These are phyloP conservation scores for Drosophila kokeensis DNA, from an alignment of 2,888 invertebrate species.

Conservation along the genomic window DNA sequence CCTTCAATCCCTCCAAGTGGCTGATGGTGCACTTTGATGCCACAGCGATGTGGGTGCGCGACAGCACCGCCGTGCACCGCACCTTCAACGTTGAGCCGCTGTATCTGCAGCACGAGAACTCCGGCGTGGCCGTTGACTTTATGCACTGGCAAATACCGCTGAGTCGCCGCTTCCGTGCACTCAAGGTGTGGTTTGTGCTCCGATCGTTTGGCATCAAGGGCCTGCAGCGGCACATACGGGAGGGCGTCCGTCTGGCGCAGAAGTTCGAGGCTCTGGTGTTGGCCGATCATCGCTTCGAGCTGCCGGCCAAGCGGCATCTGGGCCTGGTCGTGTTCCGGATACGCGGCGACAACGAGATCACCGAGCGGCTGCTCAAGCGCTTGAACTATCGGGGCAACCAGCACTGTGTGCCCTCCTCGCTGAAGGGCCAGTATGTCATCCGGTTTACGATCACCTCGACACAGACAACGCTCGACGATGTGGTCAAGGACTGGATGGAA, in stretches of 20 bases:
- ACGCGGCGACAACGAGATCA: conserved; percentile 93
- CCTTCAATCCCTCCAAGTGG: conserved; percentile 99
- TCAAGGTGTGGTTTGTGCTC: conserved; percentile 99
- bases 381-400: conserved; percentile 94
- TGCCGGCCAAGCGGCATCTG: conserved; percentile 94
- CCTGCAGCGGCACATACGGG: conserved; percentile 95
- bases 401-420: conserved; percentile 97
- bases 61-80: conserved; percentile 95
- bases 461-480: conserved; percentile 91
- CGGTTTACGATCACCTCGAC: conserved; percentile 96
- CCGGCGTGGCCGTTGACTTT: conserved; percentile 97
- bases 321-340: conserved; percentile 96
- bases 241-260: conserved; percentile 95
- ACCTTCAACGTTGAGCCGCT: conserved; percentile 99
- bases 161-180: conserved; percentile 95
- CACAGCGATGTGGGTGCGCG: conserved; percentile 99
- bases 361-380: conserved; percentile 94
- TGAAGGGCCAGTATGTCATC: conserved; percentile 95
- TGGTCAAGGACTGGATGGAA: conserved; percentile 94
- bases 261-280: conserved; percentile 94
- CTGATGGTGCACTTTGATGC: conserved; percentile 99
- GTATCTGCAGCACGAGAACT: conserved; percentile 98
- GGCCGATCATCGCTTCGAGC: conserved; percentile 94
- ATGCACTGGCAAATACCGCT: conserved; percentile 99
- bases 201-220: conserved; percentile 96